Evolutionary conservation across 2,888 invertebrate genomes (phyloP).

Genomic region (Notodonta ziczac): DNA sequence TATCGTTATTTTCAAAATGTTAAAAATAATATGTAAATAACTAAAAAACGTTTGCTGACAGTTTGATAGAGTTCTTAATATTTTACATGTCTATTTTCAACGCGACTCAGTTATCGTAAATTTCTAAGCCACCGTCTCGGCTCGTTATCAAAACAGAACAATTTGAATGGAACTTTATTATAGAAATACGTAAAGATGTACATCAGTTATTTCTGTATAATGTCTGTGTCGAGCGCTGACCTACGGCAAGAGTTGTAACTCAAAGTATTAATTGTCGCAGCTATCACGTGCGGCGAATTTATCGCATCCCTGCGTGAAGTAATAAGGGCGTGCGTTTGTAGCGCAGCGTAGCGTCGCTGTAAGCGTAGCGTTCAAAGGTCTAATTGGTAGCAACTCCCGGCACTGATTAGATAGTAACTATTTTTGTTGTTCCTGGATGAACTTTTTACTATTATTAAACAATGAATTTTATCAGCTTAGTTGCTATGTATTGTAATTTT

Average conservation of each 20-base stretch:
- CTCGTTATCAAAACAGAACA: background rate
- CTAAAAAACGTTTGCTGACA: too few species aligned
- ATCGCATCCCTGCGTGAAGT: background rate
- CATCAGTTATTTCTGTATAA: conserved; percentile 11
- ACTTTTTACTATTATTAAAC: background rate
- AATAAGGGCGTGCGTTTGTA: background rate
- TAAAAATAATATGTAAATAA: too few species aligned
- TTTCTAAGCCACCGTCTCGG: background rate
- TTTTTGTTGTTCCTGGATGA: background rate
- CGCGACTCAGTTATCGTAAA: background rate
- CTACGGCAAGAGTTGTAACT: conserved; percentile 50
- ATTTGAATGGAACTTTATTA: background rate
- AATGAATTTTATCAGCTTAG: background rate
- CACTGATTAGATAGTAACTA: background rate
- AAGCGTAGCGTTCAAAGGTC: background rate
- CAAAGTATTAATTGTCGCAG: conserved; percentile 41
- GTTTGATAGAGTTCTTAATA: background rate
- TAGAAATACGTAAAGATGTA: conserved; percentile 6
- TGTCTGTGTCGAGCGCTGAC: conserved; percentile 49
- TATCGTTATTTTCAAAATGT: too few species aligned
- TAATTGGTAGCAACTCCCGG: background rate
- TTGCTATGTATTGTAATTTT: too few species aligned
- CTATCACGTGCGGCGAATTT: conserved; percentile 26
- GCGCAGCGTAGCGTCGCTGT: background rate
- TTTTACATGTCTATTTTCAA: background rate